phyloP scores from a whole-genome alignment of 2,888 invertebrate species.

The Brachyptera putata region DNA sequence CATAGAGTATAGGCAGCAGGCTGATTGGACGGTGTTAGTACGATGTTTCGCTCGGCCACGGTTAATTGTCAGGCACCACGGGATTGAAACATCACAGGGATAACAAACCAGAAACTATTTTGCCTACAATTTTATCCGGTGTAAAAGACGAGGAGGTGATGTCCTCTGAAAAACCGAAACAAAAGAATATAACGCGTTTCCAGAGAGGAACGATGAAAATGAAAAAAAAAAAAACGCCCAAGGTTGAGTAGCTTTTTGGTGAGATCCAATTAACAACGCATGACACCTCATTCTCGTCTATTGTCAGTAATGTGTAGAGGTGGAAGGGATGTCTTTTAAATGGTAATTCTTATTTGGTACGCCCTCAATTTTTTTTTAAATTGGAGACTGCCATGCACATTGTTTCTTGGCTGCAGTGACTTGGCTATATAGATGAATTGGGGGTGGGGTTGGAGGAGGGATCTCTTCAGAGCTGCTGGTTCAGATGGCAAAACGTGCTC shows the following conservation, averaged over 20 bases:
- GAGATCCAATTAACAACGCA: slow-evolving; percentile 16
- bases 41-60: slow-evolving; percentile 24
- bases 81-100: slow-evolving; percentile 29
- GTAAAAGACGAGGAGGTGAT: neutral
- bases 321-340: too few species aligned
- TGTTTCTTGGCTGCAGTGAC: too few species aligned
- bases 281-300: slow-evolving; percentile 16
- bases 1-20: too few species aligned
- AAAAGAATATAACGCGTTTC: neutral
- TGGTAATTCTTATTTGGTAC: too few species aligned
- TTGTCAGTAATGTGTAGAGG: too few species aligned
- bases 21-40: slow-evolving; percentile 29
- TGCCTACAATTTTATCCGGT: slow-evolving; percentile 8
- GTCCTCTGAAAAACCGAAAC: neutral
- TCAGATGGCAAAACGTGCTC: too few species aligned
- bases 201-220: neutral
- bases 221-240: slow-evolving; percentile 3
- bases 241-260: slow-evolving; percentile 6
- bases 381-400: too few species aligned
- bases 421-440: too few species aligned
- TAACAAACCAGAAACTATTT: slow-evolving; percentile 17
- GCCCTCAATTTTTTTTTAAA: too few species aligned
- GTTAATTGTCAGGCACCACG: slow-evolving; percentile 23
- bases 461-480: too few species aligned
- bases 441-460: too few species aligned